Evolutionary conservation across 2,113 vertebrate species (phyloP).

Genomic region (Plecotus auritus): DNA sequence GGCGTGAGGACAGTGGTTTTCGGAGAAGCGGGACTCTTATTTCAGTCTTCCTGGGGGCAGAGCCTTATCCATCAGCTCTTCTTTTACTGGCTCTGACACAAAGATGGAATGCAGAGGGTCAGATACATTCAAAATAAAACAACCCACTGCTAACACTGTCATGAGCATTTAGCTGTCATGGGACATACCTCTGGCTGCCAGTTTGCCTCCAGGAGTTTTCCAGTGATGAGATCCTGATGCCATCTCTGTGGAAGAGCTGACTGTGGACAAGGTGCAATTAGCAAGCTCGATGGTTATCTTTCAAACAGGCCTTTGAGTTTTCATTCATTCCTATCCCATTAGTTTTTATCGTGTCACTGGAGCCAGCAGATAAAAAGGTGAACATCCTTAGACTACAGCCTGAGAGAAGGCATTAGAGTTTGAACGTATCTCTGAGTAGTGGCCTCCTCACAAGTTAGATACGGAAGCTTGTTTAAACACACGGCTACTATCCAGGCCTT

Average conservation of each 20-base stretch:
- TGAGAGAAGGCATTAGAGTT: neutral
- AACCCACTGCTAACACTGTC: neutral
- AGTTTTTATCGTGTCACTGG: neutral
- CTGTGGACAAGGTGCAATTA: constrained; percentile 41
- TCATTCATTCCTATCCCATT: neutral
- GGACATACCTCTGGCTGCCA: neutral
- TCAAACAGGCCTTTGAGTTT: constrained; percentile 1
- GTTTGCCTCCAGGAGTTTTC: constrained; percentile 5
- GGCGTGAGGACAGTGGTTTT: neutral
- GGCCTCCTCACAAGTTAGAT: neutral
- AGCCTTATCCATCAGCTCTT: neutral
- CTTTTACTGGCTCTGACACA: neutral
- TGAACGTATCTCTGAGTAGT: neutral
- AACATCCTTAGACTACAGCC: neutral
- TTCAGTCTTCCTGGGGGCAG: neutral
- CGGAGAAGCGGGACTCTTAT: neutral
- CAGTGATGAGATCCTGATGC: neutral
- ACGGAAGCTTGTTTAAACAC: neutral
- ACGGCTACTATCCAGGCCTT: neutral
- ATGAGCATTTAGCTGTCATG: neutral
- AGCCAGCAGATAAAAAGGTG: neutral
- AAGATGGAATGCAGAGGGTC: neutral
- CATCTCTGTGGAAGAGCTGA: neutral
- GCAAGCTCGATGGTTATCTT: constrained; percentile 49
- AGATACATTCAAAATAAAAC: neutral